Percentiles rank a stretch among this genome's conserved stretches.
These are phyloP conservation scores for Zaprionus bogoriensis DNA, from an alignment of 2,888 invertebrate genomes.

Conservation along the genomic window DNA sequence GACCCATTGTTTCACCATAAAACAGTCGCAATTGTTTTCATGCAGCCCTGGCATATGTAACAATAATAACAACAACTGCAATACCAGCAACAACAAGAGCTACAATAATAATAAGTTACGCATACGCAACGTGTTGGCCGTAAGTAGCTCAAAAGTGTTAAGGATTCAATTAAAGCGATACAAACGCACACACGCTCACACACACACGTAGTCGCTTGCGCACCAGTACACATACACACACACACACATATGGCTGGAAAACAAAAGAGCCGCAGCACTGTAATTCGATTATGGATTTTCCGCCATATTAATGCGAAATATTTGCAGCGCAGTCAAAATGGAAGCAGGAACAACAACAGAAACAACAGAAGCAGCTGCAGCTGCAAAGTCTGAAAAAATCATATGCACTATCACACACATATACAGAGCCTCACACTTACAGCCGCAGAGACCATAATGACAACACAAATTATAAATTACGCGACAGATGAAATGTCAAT, in stretches of 20 bases:
- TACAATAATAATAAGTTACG: conserved; percentile 69
- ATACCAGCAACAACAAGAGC: conserved; percentile 20
- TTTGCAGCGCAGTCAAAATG: conserved; percentile 70
- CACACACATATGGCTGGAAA: conserved; percentile 38
- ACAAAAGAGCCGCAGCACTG: conserved; percentile 72
- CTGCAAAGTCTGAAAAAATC: conserved; percentile 29
- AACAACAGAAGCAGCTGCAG: conserved; percentile 42
- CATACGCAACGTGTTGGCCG: conserved; percentile 72
- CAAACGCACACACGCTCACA: conserved; percentile 46
- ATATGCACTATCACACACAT: conserved; percentile 19
- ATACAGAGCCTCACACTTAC: too few relatives aligned
- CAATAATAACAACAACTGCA: conserved; percentile 5
- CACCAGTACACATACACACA: too few relatives aligned
- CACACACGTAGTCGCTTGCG: too few relatives aligned
- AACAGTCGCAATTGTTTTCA: background rate
- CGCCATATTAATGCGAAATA: conserved; percentile 78
- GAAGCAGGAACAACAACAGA: conserved; percentile 44
- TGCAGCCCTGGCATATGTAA: conserved; percentile 8
- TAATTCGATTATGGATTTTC: conserved; percentile 79
- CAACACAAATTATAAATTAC: conserved; percentile 77
- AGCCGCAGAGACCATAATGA: conserved; percentile 55
- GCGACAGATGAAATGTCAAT: conserved; percentile 78
- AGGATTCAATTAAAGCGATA: conserved; percentile 81
- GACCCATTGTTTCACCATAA: background rate
- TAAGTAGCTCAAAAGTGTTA: conserved; percentile 80